These are phyloP conservation scores for Larimichthys polyactis DNA, from an alignment of 2,113 vertebrate species.

Conservation along the genomic window DNA sequence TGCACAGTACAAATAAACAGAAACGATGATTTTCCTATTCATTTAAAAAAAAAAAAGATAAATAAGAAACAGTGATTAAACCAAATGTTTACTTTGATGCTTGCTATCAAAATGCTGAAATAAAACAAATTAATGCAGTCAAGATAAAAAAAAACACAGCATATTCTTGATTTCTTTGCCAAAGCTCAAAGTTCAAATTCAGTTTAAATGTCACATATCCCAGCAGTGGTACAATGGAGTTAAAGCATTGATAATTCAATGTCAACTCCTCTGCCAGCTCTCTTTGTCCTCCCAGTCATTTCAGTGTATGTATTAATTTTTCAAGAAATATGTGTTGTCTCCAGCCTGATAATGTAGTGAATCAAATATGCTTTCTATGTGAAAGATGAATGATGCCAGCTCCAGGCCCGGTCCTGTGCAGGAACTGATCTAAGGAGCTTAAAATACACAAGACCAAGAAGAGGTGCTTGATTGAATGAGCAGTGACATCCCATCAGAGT, in stretches of 20 bases:
- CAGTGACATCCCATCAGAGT: not conserved
- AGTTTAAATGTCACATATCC: too few species aligned
- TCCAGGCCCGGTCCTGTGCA: not conserved
- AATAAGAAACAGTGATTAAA: not conserved
- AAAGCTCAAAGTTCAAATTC: not conserved
- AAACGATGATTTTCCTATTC: not conserved
- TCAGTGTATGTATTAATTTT: not conserved
- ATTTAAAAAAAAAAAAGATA: not conserved
- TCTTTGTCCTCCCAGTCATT: not conserved
- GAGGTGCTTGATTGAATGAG: not conserved
- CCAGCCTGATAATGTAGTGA: not conserved
- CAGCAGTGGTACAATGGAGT: not conserved
- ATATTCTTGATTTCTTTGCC: not conserved
- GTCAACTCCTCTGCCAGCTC: constrained; percentile 1
- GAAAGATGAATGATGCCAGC: not conserved
- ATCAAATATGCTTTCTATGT: not conserved
- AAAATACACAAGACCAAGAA: not conserved
- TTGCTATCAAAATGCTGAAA: not conserved
- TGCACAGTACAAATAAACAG: not conserved
- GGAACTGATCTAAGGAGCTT: not conserved
- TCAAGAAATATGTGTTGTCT: not conserved
- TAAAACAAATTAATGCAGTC: not conserved
- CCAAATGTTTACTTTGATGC: not conserved
- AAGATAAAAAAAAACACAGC: not conserved
- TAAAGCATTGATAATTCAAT: not conserved